phyloP scores from a whole-genome alignment of 92 coral and sea anemone species.

The Parazoanthus atlanticus region DNA sequence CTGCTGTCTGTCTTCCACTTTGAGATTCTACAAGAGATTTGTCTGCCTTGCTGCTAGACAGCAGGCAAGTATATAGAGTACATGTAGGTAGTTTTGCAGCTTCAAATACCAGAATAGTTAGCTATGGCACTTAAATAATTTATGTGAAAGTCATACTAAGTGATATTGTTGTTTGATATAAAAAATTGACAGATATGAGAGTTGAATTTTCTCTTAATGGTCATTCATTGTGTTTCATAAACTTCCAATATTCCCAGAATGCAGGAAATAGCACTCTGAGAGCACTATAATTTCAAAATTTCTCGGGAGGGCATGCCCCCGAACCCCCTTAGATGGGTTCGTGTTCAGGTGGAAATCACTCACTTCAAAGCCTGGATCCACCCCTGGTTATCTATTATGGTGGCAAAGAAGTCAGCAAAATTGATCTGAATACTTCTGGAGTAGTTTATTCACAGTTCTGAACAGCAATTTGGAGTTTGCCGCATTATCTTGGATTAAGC shows the following conservation, averaged over 20 bases:
- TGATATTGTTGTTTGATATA: constrained; percentile 1
- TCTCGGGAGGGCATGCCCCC: not conserved
- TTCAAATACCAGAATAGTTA: not conserved
- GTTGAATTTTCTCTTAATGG: not conserved
- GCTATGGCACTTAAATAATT: not conserved
- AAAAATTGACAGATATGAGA: constrained; percentile 5
- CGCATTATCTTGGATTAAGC: no score
- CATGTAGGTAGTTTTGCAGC: no score
- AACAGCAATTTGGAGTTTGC: no score
- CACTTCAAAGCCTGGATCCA: constrained; percentile 18
- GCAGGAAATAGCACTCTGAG: no score
- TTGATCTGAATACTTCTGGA: no score
- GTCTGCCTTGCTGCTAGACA: constrained; percentile 24
- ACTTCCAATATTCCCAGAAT: constrained; percentile 26
- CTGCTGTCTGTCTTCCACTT: no score
- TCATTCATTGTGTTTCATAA: constrained; percentile 30
- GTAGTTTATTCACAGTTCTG: no score
- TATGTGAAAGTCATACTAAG: not conserved
- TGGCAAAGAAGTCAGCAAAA: no score
- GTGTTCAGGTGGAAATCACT: constrained; percentile 30
- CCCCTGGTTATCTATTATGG: no score
- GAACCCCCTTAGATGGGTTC: not conserved
- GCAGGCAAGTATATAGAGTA: no score
- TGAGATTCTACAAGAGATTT: constrained; percentile 18
- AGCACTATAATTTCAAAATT: no score